Evolutionary conservation across 2,888 invertebrate species (phyloP).

Genomic region (Cantharis flavilabris): DNA sequence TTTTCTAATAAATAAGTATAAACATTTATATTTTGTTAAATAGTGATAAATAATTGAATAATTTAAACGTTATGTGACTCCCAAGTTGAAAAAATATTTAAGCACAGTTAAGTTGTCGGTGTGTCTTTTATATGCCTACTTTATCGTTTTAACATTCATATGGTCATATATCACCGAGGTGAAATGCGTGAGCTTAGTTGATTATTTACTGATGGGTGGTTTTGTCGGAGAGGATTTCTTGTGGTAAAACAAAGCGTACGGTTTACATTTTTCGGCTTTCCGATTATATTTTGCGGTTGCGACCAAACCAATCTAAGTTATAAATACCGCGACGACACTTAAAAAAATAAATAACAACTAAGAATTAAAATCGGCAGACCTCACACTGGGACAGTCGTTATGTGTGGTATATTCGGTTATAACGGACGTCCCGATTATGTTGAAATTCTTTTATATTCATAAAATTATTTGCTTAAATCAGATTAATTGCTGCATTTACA

Average conservation of each 20-base stretch:
- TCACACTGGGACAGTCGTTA: constrained; percentile 32
- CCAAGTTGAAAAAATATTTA: constrained; percentile 2
- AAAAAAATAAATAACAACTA: constrained; percentile 31
- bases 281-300: constrained; percentile 12
- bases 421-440: constrained; percentile 19
- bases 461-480: constrained; percentile 16
- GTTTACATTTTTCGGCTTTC: neutral
- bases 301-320: constrained; percentile 17
- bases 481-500: constrained; percentile 15
- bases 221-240: neutral
- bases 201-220: neutral
- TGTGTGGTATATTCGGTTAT: constrained; percentile 27
- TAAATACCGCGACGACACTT: constrained; percentile 25
- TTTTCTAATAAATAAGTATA: neutral
- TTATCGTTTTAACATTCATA: neutral
- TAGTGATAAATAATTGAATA: constrained; percentile 1
- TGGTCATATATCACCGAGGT: neutral
- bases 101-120: constrained; percentile 4
- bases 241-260: neutral
- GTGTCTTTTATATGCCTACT: neutral
- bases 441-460: constrained; percentile 19
- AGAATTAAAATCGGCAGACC: constrained; percentile 33
- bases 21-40: neutral
- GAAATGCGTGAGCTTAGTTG: constrained; percentile 3
- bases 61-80: neutral